Conservation (phyloP, 1,140 invertebrate species). For the Cheumatopsyche charites region DNA sequence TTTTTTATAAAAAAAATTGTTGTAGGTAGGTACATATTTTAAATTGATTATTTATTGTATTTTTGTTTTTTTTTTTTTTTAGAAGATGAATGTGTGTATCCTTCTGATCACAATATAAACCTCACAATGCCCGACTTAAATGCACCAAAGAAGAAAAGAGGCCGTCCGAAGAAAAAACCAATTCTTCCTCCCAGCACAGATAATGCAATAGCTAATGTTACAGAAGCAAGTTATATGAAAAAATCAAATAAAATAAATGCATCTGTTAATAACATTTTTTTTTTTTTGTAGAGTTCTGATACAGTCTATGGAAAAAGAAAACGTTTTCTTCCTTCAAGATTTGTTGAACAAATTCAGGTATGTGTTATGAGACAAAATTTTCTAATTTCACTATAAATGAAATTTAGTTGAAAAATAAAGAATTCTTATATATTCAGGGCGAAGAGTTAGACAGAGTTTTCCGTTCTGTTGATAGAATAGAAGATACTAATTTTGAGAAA, state of each 20-base stretch:
- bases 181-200: not conserved
- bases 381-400: too few relatives aligned
- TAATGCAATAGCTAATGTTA: not conserved
- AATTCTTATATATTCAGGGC: conserved; percentile 59
- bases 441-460: conserved; percentile 77
- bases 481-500: conserved; percentile 50
- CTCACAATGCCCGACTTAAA: conserved; percentile 67
- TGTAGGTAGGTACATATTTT: too few relatives aligned
- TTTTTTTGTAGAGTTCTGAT: not conserved
- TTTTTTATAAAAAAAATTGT: too few relatives aligned
- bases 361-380: too few relatives aligned
- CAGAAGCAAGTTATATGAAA: not conserved
- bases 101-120: conserved; percentile 54
- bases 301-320: conserved; percentile 56
- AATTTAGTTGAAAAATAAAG: too few relatives aligned
- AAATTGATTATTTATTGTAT: too few relatives aligned
- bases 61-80: conserved; percentile 42
- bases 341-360: conserved; percentile 70
- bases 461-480: conserved; percentile 66
- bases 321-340: conserved; percentile 70
- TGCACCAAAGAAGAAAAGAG: conserved; percentile 70
- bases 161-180: conserved; percentile 69
- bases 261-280: not conserved
- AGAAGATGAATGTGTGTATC: conserved; percentile 46
- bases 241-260: not conserved